A percentile compares a stretch with the other conserved stretches of the same genome.
Evolutionary conservation across 2,888 invertebrate genomes (phyloP).

Genomic region (Drosophila mimetica): DNA sequence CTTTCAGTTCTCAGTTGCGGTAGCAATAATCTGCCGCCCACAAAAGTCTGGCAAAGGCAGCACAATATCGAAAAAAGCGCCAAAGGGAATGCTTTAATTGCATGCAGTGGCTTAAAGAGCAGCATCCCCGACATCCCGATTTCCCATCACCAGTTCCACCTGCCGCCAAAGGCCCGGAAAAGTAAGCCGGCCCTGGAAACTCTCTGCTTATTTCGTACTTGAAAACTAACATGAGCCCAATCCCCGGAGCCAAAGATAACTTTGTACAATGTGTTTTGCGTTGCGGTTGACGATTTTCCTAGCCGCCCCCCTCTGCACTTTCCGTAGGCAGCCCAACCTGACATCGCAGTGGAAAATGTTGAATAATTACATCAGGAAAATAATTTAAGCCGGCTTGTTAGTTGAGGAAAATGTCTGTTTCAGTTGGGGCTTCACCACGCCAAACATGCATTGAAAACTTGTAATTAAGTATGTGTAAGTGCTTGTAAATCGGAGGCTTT

Average conservation of each 20-base stretch:
- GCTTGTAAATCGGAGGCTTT: background rate
- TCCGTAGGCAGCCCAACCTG: background rate
- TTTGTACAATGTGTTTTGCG: conserved; percentile 21
- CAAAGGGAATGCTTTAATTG: conserved; percentile 60
- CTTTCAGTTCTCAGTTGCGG: conserved; percentile 20
- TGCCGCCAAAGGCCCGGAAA: conserved; percentile 17
- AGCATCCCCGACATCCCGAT: conserved; percentile 11
- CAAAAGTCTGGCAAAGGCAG: conserved; percentile 19
- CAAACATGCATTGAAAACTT: background rate
- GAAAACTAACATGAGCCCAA: conserved; percentile 48
- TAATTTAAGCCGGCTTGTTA: background rate
- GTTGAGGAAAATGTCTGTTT: background rate
- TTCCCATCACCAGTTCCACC: conserved; percentile 5
- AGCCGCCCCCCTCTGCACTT: conserved; percentile 1
- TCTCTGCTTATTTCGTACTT: conserved; percentile 36
- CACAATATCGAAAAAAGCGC: conserved; percentile 39
- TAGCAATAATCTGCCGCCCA: conserved; percentile 5
- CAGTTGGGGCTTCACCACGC: background rate
- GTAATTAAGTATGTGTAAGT: background rate
- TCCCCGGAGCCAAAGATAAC: conserved; percentile 48
- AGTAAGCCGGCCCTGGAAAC: conserved; percentile 21
- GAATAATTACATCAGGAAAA: conserved; percentile 17
- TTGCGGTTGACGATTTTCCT: conserved; percentile 28
- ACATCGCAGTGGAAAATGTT: conserved; percentile 9
- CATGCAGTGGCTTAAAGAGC: conserved; percentile 51